Evolutionary conservation across 2,888 invertebrate species (phyloP).

Genomic region (Tetragonisca angustula): DNA sequence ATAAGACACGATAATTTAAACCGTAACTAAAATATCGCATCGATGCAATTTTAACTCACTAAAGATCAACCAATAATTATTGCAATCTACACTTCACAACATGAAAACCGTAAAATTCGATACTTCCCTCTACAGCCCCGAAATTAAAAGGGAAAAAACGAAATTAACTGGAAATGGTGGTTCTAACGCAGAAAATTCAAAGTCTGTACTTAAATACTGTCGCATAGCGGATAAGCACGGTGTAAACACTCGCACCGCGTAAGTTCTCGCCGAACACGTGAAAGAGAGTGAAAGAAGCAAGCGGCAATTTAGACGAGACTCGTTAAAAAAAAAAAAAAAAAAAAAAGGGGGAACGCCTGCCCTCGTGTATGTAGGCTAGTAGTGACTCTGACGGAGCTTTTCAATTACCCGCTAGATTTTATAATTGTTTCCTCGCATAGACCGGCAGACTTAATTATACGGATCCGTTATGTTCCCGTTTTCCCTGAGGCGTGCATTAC

Average conservation of each 20-base stretch:
- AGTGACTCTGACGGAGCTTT: slow-evolving; percentile 55
- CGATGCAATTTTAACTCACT: no score
- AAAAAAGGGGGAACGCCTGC: slow-evolving; percentile 14
- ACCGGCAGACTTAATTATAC: slow-evolving; percentile 71
- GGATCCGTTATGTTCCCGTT: slow-evolving; percentile 75
- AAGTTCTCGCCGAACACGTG: no score
- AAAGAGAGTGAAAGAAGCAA: not conserved
- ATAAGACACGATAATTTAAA: no score
- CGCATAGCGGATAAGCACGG: not conserved
- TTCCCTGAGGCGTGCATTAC: slow-evolving; percentile 39
- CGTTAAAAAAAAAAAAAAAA: slow-evolving; percentile 3
- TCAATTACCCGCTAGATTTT: slow-evolving; percentile 73
- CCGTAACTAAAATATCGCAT: no score
- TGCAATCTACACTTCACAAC: no score
- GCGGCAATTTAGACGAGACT: slow-evolving; percentile 13
- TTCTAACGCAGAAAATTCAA: not conserved
- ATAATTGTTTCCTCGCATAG: slow-evolving; percentile 71
- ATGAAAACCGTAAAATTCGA: no score
- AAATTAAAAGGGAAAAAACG: no score
- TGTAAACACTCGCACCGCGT: not conserved
- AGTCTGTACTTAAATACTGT: not conserved
- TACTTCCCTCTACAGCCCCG: no score
- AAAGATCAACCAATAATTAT: no score
- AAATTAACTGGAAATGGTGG: no score
- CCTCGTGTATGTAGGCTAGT: slow-evolving; percentile 63